Evolutionary conservation across 2,113 vertebrate species (phyloP).

Genomic region (Oncorhynchus mykiss): DNA sequence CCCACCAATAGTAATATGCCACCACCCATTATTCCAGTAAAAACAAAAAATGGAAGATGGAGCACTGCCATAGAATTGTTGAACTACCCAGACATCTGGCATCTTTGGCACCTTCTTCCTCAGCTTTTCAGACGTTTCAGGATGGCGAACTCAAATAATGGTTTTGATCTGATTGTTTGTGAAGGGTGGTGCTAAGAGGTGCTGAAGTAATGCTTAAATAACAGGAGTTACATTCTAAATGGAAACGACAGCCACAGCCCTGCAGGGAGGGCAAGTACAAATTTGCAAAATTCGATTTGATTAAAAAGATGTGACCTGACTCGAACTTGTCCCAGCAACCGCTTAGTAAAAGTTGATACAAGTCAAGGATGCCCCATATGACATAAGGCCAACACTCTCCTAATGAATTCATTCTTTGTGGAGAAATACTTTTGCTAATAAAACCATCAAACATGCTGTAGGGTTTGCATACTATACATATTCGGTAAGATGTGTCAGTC

Average conservation of each 20-base stretch:
- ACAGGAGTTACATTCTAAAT: background rate
- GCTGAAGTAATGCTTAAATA: background rate
- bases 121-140: background rate
- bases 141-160: background rate
- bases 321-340: slow-evolving; percentile 7
- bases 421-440: background rate
- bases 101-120: background rate
- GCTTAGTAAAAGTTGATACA: background rate
- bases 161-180: slow-evolving; percentile 11
- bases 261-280: slow-evolving; percentile 26
- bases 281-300: background rate
- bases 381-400: no score
- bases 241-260: slow-evolving; percentile 12
- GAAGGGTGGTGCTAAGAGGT: background rate
- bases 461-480: background rate
- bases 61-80: background rate
- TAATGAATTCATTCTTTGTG: background rate
- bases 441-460: background rate
- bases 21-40: slow-evolving; percentile 15
- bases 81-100: slow-evolving; percentile 15
- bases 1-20: slow-evolving; percentile 5
- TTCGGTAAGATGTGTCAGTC: background rate
- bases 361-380: no score
- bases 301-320: background rate
- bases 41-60: slow-evolving; percentile 6